Evolutionary conservation across 2,888 invertebrate species (phyloP), one percentile per base, ranked within the genome.

Genomic region (Ceratothoa steindachneri): DNA sequence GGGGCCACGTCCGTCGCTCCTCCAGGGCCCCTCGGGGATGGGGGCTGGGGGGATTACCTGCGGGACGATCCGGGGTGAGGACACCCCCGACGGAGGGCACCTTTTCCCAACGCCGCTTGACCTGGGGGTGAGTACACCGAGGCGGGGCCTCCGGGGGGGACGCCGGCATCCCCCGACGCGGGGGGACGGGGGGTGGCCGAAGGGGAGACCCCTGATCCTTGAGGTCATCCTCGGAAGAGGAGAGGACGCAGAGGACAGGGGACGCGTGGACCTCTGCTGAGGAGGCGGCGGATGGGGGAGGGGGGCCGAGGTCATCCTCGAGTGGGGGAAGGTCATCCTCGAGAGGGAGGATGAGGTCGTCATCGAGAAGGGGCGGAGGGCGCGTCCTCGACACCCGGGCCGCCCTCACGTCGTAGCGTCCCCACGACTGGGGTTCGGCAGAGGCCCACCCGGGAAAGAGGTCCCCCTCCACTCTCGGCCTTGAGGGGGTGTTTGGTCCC

Each of bases 1-100:
- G 75, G 27, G 75, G 77, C 77, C 77, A 78, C 53, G 77, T 71
- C 69, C 77, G 77, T 24, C 75, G 77, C 24, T 78, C 75, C 41
- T 68, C 69, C 53, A 75, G 60, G 51, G 72, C 77, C n/a, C n/a
- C n/a, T 66, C 68, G 66, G 68, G 75, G 77, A 65, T 78, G 77
- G 53, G 75, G 77, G 66, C 77, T 78, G 69, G 77, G 31, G 52
- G 70, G 75, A 64, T 53, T 24, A 41, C 70, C 60, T n/a, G 65
- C 52, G 29, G 70, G 67, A 7, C 30, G n/a, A 52, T 9, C 41
- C 12, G 41, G 53, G 27, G 72, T 64, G 19, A 69, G 53, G n/a
- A 24, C 12, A n/a, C 70, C 73, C 73, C 70, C 27, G 41, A 70
- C 73, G 64, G 67, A 76, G 3, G 73, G 64, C 22, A 67, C 70